A percentile compares a stretch with the other conserved stretches of the same genome.
Conservation (phyloP, 2,888 invertebrate species). For the Nomada flava region DNA sequence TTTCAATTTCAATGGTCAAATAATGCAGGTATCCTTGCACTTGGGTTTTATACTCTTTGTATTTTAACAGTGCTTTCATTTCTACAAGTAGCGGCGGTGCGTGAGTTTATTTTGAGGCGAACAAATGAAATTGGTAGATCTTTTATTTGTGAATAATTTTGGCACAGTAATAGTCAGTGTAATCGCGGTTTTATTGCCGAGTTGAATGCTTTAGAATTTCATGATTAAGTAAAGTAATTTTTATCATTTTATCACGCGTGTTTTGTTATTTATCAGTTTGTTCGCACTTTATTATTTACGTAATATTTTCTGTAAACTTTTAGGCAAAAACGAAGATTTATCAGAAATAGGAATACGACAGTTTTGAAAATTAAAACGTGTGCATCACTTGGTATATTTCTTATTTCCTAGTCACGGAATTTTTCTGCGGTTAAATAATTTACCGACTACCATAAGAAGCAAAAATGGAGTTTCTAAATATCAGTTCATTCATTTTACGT, state of each 20-base stretch:
- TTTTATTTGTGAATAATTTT: neutral
- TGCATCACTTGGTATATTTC: neutral
- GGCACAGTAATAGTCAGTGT: neutral
- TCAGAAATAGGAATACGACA: neutral
- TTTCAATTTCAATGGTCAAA: constrained; percentile 12
- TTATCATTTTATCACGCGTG: too few relatives aligned
- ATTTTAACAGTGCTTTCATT: neutral
- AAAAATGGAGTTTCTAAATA: constrained; percentile 15
- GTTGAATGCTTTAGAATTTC: too few relatives aligned
- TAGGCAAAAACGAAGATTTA: neutral
- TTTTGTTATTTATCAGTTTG: too few relatives aligned
- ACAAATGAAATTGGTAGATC: neutral
- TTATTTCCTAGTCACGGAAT: neutral
- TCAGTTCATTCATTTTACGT: neutral
- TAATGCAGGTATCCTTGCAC: constrained; percentile 18
- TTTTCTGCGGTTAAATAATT: constrained; percentile 8
- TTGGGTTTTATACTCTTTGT: neutral
- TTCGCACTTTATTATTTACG: too few relatives aligned
- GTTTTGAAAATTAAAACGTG: neutral
- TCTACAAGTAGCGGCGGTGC: neutral
- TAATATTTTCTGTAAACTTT: neutral
- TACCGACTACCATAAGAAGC: neutral
- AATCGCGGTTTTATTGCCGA: neutral
- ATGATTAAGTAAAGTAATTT: too few relatives aligned
- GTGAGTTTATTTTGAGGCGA: neutral